Percentiles rank a stretch among this genome's conserved stretches.
These are phyloP conservation scores for Chelonus insularis DNA, from an alignment of 1,140 invertebrate species.

Conservation along the genomic window DNA sequence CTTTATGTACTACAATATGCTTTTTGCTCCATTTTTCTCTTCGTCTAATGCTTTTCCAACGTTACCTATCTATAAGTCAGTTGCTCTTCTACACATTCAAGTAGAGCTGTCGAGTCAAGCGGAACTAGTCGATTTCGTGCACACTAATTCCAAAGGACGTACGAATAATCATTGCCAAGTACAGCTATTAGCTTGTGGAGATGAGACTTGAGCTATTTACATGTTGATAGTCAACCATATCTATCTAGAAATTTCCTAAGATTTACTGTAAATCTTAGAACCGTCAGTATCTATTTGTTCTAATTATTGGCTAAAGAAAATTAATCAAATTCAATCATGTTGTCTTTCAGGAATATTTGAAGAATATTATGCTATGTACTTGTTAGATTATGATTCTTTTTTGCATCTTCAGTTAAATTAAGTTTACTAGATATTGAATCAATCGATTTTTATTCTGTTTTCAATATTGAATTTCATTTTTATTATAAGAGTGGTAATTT, in stretches of 20 bases:
- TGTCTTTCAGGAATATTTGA: too few relatives aligned
- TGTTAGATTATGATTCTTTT: too few relatives aligned
- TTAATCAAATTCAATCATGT: too few relatives aligned
- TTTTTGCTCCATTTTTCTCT: neutral
- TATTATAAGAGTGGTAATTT: too few relatives aligned
- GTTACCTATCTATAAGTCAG: conserved; percentile 7
- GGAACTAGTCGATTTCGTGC: conserved; percentile 37
- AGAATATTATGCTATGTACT: too few relatives aligned
- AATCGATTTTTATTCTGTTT: too few relatives aligned
- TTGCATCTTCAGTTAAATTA: too few relatives aligned
- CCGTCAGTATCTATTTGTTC: neutral
- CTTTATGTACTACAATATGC: neutral
- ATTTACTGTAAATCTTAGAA: neutral
- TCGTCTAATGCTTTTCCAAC: neutral
- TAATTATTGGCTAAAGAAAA: too few relatives aligned
- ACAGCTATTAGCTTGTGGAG: conserved; percentile 4
- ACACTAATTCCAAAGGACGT: conserved; percentile 36
- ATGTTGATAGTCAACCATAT: neutral
- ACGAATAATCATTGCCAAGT: conserved; percentile 33
- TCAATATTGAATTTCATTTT: too few relatives aligned
- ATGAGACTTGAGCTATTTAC: conserved; percentile 7
- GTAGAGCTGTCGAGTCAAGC: neutral
- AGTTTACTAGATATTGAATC: too few relatives aligned
- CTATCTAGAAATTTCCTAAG: neutral
- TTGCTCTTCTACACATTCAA: conserved; percentile 5